Conservation (phyloP, 35 echinoderm and acorn worm genomes). For the Ptychodera flava region DNA sequence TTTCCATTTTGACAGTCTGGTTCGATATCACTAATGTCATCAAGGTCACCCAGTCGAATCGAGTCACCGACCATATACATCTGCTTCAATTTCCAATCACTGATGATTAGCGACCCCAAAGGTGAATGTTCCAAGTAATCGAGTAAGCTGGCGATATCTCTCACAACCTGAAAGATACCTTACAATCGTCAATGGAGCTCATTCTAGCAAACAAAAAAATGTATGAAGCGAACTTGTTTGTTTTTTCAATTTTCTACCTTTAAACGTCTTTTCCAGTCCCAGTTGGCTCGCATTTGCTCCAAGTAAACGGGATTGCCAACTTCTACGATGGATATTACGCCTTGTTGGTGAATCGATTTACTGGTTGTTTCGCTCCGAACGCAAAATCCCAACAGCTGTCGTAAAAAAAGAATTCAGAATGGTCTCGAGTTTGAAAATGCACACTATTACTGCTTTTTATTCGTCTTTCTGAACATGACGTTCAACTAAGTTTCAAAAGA, state of each 20-base stretch:
- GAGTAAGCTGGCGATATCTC: conserved; percentile 46
- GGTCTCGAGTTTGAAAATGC: no score
- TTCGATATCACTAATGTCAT: conserved; percentile 69
- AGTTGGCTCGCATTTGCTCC: neutral
- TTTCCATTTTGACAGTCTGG: conserved; percentile 28
- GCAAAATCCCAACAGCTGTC: conserved; percentile 64
- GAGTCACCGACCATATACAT: conserved; percentile 49
- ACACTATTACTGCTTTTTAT: no score
- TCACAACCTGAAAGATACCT: conserved; percentile 37
- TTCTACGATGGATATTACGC: conserved; percentile 48
- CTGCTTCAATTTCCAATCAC: conserved; percentile 77
- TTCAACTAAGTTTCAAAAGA: no score
- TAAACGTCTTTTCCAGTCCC: neutral
- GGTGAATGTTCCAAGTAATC: conserved; percentile 66
- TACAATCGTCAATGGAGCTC: no score
- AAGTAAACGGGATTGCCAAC: conserved; percentile 35
- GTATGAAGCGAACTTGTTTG: no score
- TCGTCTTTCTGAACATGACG: no score
- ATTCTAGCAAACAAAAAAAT: no score
- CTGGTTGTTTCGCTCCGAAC: conserved; percentile 38
- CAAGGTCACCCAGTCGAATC: conserved; percentile 72
- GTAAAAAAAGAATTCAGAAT: no score
- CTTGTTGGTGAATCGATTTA: conserved; percentile 23
- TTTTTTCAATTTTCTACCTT: no score
- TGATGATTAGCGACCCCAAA: conserved; percentile 60